A percentile compares a stretch with the other conserved stretches of the same genome.
Evolutionary conservation across 2,888 invertebrate genomes (phyloP).

Genomic region (Idaea straminata): DNA sequence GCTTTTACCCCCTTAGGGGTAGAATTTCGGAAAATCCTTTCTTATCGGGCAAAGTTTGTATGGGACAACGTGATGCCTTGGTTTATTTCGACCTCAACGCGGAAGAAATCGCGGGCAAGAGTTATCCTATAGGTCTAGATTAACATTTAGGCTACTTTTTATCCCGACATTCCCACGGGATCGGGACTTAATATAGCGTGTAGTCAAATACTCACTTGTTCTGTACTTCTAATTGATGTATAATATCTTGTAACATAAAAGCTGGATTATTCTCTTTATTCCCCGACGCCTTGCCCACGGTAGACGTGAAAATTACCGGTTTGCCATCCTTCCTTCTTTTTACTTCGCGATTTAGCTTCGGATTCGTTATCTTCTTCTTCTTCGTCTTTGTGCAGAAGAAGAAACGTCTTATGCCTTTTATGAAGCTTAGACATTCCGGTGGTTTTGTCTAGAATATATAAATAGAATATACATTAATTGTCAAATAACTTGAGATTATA

Average conservation of each 20-base stretch:
- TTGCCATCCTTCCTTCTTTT: conserved; percentile 44
- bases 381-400: conserved; percentile 72
- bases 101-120: too few species aligned
- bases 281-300: conserved; percentile 71
- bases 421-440: conserved; percentile 65
- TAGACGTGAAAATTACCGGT: conserved; percentile 67
- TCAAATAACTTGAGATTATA: not conserved
- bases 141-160: too few species aligned
- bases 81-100: too few species aligned
- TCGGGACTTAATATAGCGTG: too few species aligned
- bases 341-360: conserved; percentile 33
- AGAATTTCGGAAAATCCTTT: too few species aligned
- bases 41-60: too few species aligned
- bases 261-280: conserved; percentile 74
- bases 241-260: conserved; percentile 84
- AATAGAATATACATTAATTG: too few species aligned
- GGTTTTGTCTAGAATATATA: conserved; percentile 64
- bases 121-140: too few species aligned
- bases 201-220: conserved; percentile 66
- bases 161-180: too few species aligned
- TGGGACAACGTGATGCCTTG: too few species aligned
- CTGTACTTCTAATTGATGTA: conserved; percentile 85
- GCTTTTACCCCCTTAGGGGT: too few species aligned
- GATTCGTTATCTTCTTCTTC: conserved; percentile 49
- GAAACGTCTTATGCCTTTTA: conserved; percentile 67